Evolutionary conservation across 1,140 invertebrate species (phyloP).

Genomic region (Lepidotrigona ventralis): DNA sequence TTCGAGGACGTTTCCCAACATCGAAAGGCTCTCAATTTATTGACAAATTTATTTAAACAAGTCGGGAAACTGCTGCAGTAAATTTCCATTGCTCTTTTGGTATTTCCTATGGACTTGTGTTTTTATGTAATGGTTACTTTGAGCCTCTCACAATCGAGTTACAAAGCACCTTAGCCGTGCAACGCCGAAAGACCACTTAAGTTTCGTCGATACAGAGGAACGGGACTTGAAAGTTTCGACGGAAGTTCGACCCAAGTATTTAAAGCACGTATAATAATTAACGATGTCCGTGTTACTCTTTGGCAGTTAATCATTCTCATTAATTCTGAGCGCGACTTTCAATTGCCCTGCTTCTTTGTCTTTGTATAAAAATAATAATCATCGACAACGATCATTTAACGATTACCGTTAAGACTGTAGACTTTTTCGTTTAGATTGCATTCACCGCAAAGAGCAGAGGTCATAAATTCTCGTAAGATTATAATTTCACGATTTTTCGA

Average conservation of each 20-base stretch:
- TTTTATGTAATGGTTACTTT: background rate
- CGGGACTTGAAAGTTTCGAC: constrained; percentile 3
- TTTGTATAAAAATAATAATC: background rate
- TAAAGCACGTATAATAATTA: background rate
- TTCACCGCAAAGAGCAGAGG: background rate
- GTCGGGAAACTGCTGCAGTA: background rate
- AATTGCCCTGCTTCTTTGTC: background rate
- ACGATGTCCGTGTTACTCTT: background rate
- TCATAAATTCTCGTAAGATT: background rate
- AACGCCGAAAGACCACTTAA: background rate
- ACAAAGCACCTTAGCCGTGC: background rate
- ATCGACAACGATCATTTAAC: background rate
- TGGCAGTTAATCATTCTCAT: background rate
- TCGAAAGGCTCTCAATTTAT: background rate
- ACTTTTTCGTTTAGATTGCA: background rate
- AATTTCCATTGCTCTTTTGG: background rate
- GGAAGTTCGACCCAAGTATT: background rate
- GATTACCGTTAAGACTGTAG: background rate
- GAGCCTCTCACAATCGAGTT: background rate
- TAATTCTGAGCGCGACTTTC: background rate
- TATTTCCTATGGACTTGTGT: background rate
- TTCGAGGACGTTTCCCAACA: too few species aligned
- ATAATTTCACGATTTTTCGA: background rate
- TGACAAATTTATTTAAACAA: background rate
- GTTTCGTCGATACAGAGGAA: constrained; percentile 7